Evolutionary conservation across 2,888 invertebrate genomes (phyloP).

Genomic region (Deilephila porcellus): DNA sequence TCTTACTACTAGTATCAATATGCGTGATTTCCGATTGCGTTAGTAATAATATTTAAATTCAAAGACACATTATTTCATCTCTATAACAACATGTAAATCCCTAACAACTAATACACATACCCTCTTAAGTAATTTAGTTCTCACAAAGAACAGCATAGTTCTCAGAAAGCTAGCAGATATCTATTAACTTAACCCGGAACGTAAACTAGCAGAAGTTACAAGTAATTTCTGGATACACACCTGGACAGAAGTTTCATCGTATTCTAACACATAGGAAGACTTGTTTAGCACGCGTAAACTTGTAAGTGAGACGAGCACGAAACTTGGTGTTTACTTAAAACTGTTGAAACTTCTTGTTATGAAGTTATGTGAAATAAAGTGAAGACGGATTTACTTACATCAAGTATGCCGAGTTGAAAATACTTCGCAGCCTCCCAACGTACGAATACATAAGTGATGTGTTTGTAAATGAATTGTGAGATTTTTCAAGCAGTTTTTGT

Average conservation of each 20-base stretch:
- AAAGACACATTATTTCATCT: too few relatives aligned
- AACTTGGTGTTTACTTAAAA: constrained; percentile 57
- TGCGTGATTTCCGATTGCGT: too few relatives aligned
- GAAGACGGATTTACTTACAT: constrained; percentile 37
- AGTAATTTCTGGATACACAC: constrained; percentile 31
- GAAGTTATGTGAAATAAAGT: constrained; percentile 55
- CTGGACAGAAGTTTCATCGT: constrained; percentile 49
- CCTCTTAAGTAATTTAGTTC: too few relatives aligned
- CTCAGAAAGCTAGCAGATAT: neutral
- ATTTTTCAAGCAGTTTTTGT: neutral
- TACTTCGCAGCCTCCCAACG: neutral
- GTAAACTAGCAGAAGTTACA: constrained; percentile 8
- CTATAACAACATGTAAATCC: too few relatives aligned
- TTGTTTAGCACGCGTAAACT: constrained; percentile 55
- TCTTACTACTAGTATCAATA: too few relatives aligned
- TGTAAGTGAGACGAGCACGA: constrained; percentile 51
- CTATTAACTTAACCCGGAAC: neutral
- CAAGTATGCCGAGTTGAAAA: neutral
- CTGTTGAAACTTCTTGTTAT: constrained; percentile 52
- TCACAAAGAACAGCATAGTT: neutral
- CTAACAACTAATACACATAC: too few relatives aligned
- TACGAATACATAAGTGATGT: neutral
- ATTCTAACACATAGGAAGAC: constrained; percentile 46
- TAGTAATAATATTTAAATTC: too few relatives aligned
- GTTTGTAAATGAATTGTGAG: neutral